phyloP scores from a whole-genome alignment of 2,888 invertebrate genomes.

The Vesta saturnalis region DNA sequence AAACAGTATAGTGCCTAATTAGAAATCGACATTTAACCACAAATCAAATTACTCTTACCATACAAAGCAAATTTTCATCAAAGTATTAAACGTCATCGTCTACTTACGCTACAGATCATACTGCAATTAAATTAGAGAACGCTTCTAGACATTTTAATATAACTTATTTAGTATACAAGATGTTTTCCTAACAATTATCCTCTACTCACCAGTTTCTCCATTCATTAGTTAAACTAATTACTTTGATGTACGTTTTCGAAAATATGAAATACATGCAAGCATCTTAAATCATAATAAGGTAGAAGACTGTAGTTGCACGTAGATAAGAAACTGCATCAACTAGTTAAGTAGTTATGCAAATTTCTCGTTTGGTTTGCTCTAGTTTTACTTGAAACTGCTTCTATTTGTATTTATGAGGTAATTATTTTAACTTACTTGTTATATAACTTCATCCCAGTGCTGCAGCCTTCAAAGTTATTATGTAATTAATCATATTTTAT shows the following conservation, averaged over 20 bases:
- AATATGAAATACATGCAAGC: not conserved
- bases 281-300: not conserved
- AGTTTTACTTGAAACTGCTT: slow-evolving; percentile 8
- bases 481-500: not conserved
- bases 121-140: too few species aligned
- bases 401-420: slow-evolving; percentile 26
- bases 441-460: not conserved
- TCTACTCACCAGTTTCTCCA: too few species aligned
- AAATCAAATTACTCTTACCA: too few species aligned
- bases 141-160: too few species aligned
- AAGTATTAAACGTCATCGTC: too few species aligned
- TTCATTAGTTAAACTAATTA: not conserved
- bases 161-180: too few species aligned
- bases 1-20: too few species aligned
- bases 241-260: not conserved
- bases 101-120: too few species aligned
- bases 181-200: too few species aligned
- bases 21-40: too few species aligned
- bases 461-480: not conserved
- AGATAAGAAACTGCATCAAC: slow-evolving; percentile 18
- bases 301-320: not conserved
- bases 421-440: slow-evolving; percentile 12
- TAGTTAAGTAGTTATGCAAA: slow-evolving; percentile 19
- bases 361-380: slow-evolving; percentile 13
- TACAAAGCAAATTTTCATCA: too few species aligned